Evolutionary conservation across 1,140 invertebrate species (phyloP), one percentile per base, ranked within the genome.

Genomic region (Diorhabda carinulata): DNA sequence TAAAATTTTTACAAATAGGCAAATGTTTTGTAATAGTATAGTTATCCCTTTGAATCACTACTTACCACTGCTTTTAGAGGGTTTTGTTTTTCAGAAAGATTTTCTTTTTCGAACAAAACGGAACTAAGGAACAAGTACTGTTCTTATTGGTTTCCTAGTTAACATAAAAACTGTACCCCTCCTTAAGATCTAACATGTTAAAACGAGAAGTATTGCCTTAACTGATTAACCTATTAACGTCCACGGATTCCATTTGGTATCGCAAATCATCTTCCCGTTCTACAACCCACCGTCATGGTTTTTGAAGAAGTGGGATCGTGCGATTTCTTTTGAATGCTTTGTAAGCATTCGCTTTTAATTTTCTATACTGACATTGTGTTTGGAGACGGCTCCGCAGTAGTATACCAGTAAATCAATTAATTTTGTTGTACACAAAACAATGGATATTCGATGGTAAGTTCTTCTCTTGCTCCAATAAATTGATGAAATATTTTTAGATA

Each of bases 401-500:
- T 56, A 56, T 56, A 56, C n/a, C 52, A 56, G 52, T 56, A 56
- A 56, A 56, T 56, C 2, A 56, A 56, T 6, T 2, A n/a, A 60
- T 60, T 60, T 60, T 40, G 58, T 60, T 60, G 58, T 60, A 2
- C 25, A 40, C 8, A 40, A 60, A 60, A 60, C 25, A 60, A 60
- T 60, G 58, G 58, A 60, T 1, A 60, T 60, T 25, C 25, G 58
- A 25, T 6, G 6, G 58, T 60, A 60, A 60, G 58, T 60, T 9
- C 8, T 60, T 60, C 25, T n/a, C 25, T 60, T 60, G 52, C 52
- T 56, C 52, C 52, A 56, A 56, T n/a, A 56, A 56, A 2, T 60
- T 60, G 58, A 60, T 60, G 58, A 60, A 60, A 60, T 60, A 60
- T 60, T 60, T 60, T 6, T 60, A 25, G 58, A 60, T 60, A 7